Percentiles rank a stretch among this genome's conserved stretches.
Evolutionary conservation across 2,797 vertebrate species (phyloP).

Genomic region (Oryzias dopingdopingensis): DNA sequence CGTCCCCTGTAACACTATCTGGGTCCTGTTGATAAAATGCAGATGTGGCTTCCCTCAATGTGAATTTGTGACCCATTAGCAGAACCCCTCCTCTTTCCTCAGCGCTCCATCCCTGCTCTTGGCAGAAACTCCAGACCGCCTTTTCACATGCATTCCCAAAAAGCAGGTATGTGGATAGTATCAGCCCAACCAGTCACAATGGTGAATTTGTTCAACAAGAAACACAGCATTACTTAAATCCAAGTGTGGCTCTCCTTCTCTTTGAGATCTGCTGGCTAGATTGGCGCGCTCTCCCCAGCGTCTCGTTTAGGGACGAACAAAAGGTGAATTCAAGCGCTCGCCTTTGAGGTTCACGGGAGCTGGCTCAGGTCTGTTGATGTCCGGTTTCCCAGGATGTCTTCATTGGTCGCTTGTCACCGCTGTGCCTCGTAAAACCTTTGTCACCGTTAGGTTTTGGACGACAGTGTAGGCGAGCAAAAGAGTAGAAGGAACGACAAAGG

Average conservation of each 20-base stretch:
- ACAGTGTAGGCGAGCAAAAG: neutral
- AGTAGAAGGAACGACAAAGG: no score
- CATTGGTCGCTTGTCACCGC: constrained; percentile 31
- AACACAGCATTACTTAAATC: constrained; percentile 72
- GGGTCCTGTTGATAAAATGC: constrained; percentile 96
- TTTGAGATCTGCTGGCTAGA: constrained; percentile 71
- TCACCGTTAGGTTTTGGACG: constrained; percentile 9
- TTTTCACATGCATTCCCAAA: constrained; percentile 71
- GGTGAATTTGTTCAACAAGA: constrained; percentile 79
- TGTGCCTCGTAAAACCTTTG: constrained; percentile 12
- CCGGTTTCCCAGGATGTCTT: constrained; percentile 58
- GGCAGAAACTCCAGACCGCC: constrained; percentile 62
- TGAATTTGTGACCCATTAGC: constrained; percentile 89
- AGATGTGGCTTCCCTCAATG: constrained; percentile 93
- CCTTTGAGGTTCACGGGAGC: constrained; percentile 72
- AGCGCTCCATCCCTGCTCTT: constrained; percentile 63
- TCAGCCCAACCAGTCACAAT: constrained; percentile 75
- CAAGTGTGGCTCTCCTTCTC: constrained; percentile 70
- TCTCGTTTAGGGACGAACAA: constrained; percentile 73
- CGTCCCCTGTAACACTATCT: constrained; percentile 96
- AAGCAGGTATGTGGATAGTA: constrained; percentile 79
- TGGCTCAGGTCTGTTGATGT: constrained; percentile 63
- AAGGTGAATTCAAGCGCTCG: constrained; percentile 72
- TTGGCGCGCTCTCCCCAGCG: constrained; percentile 69
- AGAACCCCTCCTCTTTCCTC: constrained; percentile 64